Evolutionary conservation across 2,797 vertebrate species (phyloP).

Genomic region (Enoplosus armatus): DNA sequence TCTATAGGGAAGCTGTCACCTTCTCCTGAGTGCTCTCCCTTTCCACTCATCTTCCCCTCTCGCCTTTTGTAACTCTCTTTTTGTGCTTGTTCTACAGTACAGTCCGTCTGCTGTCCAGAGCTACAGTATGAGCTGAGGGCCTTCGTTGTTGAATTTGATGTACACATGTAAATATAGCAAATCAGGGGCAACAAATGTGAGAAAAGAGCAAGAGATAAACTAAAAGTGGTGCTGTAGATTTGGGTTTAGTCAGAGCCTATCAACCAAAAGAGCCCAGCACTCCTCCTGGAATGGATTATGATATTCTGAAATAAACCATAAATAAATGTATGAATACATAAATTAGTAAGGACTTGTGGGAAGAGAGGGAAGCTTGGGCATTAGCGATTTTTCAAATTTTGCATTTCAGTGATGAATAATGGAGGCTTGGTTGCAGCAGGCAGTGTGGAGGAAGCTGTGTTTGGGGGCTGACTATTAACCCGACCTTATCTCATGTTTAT

Average conservation of each 20-base stretch:
- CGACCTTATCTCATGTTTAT: conserved; percentile 43
- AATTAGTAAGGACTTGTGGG: conserved; percentile 59
- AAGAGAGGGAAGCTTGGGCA: conserved; percentile 48
- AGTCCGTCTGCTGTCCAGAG: conserved; percentile 35
- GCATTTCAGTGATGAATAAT: conserved; percentile 74
- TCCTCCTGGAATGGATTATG: conserved; percentile 59
- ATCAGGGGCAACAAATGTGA: background rate
- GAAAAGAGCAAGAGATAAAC: background rate
- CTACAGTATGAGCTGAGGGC: conserved; percentile 15
- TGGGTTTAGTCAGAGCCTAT: conserved; percentile 17
- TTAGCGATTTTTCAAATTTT: conserved; percentile 77
- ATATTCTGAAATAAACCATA: conserved; percentile 59
- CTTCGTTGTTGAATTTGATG: conserved; percentile 32
- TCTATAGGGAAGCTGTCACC: conserved; percentile 83
- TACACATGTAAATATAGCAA: conserved; percentile 17
- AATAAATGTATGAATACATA: conserved; percentile 72
- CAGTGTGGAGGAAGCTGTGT: conserved; percentile 66
- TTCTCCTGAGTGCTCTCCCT: conserved; percentile 68
- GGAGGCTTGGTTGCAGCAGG: conserved; percentile 64
- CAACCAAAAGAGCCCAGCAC: conserved; percentile 25
- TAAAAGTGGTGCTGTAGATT: conserved; percentile 9
- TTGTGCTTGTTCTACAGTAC: conserved; percentile 27
- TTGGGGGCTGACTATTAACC: conserved; percentile 76
- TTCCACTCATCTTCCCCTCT: conserved; percentile 72
- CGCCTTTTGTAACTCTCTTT: conserved; percentile 45